Base-by-base conservation (phyloP, 2,888 invertebrate genomes). In the Villa cingulata region DNA sequence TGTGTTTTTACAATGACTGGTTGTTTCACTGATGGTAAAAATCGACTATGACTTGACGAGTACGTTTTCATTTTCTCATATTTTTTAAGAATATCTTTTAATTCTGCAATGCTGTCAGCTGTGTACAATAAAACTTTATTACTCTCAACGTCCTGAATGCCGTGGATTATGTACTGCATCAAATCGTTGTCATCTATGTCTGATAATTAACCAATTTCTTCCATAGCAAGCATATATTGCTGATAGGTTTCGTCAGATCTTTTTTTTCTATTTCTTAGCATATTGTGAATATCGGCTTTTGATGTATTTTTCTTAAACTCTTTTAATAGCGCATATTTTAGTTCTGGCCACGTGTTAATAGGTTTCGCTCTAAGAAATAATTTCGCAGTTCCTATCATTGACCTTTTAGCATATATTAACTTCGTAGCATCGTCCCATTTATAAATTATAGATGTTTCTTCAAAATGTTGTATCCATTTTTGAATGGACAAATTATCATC, bases 101-200 rank as follows among this genome's bases (percentile, higher is more conserved):
- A 27, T 27, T 27, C 5, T 6, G 4, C 9, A 9, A 27, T 6
- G 27, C 5, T 18, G 12, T 34, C 34, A 16, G 46, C 46, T 12
- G 18, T 42, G 18, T 47, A 47, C 18, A 47, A 27, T 17, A 47
- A 27, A 17, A 39, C 42, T 17, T 42, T 42, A 29, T 47, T 42
- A 7, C 27, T n/a, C 14, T 43, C 37, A 17, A 15, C 4, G 27
- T 47, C 46, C 2, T 42, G 15, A n/a, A 47, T 47, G 15, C 46
- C 46, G 9, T 42, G 12, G 4, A 47, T 47, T 15, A 47, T 42
- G 23, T 42, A 47, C 12, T 47, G 46, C 18, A 47, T 14, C 27
- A 42, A 5, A 10, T 37, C 37, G 6, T 37, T 5, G 5, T 37
- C 37, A 10, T 47, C 42, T 38, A 47, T 37, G n/a, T 17, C 14